Base-by-base conservation (phyloP, 1,140 invertebrate genomes). In the Panagrolaimus sp. region DNA sequence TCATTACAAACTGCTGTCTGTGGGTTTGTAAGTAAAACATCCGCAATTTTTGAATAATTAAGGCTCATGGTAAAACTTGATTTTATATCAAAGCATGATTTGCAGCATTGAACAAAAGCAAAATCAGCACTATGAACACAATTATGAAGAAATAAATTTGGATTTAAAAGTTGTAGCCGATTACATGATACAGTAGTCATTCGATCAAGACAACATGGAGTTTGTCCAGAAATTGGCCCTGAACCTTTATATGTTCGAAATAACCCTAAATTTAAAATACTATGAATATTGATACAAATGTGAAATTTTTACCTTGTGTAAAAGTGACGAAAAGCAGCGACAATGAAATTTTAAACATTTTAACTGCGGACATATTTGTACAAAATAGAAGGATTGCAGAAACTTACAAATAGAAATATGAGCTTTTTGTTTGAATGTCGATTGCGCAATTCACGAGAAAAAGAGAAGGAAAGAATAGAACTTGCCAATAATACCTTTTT, bases 201-300 rank as follows among this genome's bases (percentile, higher is more conserved):
- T n/a, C 78, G 61, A 51, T 79, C 79, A 14, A 72, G 16, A 63
- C 78, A 79, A 63, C 78, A 79, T 8, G 78, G 78, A 42, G 78
- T 81, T 65, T 77, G 62, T 11, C 77, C 78, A 11, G 45, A 23
- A 9, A 77, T 68, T 7, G 65, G 62, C 0, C 53, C 75, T 25
- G 20, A 68, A 9, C 71, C 71, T n/a, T 14, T 20, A 44, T 72
- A 72, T 2, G 51, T 20, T n/a, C 51, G 51, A 27, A 57, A 38
- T 4, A 38, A 4, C 2, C 31, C 31, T 38, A 38, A 38, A 38
- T 2, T 7, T 7, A 38, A 38, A 38, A 38, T 4, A n/a, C n/a
- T 2, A 38, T 38, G 2, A 38, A 38, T 4, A 38, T 4, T 38
- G 47, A 3, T 2, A 5, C 2, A 23, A 48, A n/a, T 9, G 47